phyloP scores from a whole-genome alignment of 1,140 invertebrate genomes.

The Lepidurus arcticus region DNA sequence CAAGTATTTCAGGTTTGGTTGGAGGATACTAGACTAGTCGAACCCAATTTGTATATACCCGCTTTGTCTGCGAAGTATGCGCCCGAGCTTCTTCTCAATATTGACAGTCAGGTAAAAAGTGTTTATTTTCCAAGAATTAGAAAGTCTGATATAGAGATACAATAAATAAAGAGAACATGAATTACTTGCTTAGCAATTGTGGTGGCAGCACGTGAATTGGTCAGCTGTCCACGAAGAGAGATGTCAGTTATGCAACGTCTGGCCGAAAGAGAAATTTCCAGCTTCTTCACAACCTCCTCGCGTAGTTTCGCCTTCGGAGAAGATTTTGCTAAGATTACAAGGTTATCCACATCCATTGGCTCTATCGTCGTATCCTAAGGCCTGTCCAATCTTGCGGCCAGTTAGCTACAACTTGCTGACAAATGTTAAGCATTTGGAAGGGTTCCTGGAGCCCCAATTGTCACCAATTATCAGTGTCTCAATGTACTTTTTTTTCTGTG shows the following conservation, averaged over 20 bases:
- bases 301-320: background rate
- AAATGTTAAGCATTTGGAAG: background rate
- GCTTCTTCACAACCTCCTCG: background rate
- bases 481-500: background rate
- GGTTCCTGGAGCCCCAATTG: background rate
- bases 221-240: constrained; percentile 35
- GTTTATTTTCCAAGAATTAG: background rate
- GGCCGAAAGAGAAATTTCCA: constrained; percentile 8
- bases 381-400: background rate
- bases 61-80: constrained; percentile 44
- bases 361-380: background rate
- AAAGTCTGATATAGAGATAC: background rate
- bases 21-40: constrained; percentile 46
- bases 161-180: no score
- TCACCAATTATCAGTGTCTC: background rate
- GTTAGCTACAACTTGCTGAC: background rate
- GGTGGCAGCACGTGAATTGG: constrained; percentile 26
- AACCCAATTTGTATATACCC: constrained; percentile 45
- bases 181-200: background rate
- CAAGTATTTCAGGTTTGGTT: constrained; percentile 44
- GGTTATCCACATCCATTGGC: background rate
- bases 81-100: constrained; percentile 30
- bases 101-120: background rate
- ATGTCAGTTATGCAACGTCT: background rate
- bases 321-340: background rate